Conservation (phyloP, 1,140 invertebrate species). For the Chrysopa pallens region DNA sequence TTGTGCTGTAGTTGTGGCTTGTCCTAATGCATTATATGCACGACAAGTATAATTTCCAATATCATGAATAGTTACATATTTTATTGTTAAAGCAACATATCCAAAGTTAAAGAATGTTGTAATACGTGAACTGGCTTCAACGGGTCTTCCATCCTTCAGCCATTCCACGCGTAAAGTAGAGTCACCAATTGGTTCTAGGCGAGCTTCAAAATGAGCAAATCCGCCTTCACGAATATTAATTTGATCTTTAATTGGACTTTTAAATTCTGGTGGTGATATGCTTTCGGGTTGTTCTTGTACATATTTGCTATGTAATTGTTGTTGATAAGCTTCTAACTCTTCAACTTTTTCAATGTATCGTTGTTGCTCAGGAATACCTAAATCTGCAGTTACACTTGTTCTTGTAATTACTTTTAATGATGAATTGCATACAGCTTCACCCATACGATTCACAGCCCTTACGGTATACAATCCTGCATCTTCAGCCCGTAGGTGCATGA, state of each 20-base stretch:
- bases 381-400: constrained; percentile 64
- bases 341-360: constrained; percentile 85
- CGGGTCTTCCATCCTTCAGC: constrained; percentile 80
- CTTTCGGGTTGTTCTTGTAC: constrained; percentile 61
- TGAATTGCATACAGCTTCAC: constrained; percentile 67
- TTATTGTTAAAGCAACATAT: constrained; percentile 90
- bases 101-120: constrained; percentile 94
- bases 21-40: constrained; percentile 74
- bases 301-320: constrained; percentile 54
- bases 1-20: constrained; percentile 75
- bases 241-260: constrained; percentile 82
- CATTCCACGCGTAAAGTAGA: constrained; percentile 83
- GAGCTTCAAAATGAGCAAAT: constrained; percentile 90
- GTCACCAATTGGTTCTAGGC: constrained; percentile 84
- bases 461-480: constrained; percentile 84
- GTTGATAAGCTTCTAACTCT: constrained; percentile 80
- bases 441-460: constrained; percentile 70
- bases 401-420: constrained; percentile 56
- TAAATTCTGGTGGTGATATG: constrained; percentile 71
- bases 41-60: constrained; percentile 81
- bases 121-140: constrained; percentile 84
- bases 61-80: constrained; percentile 79
- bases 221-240: constrained; percentile 76
- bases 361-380: constrained; percentile 82
- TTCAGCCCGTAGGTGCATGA: constrained; percentile 89